Conservation (phyloP, 2,797 vertebrate species). For the Eospalax fontanierii region DNA sequence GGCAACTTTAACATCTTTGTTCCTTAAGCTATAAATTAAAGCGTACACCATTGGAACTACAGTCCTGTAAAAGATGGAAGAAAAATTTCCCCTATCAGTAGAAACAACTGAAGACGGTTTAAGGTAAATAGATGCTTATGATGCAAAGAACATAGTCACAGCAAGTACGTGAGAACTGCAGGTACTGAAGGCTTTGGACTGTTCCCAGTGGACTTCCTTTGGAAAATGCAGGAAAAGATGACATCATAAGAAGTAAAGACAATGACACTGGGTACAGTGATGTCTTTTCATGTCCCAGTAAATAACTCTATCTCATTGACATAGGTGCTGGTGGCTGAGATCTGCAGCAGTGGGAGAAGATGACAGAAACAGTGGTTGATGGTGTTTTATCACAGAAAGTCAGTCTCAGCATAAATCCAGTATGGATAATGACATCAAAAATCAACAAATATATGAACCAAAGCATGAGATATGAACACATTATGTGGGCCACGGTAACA, state of each 20-base stretch:
- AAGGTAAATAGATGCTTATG: conserved; percentile 54
- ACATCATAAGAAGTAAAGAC: conserved; percentile 56
- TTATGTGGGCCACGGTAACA: conserved; percentile 56
- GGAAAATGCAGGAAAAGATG: conserved; percentile 24
- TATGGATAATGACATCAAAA: conserved; percentile 56
- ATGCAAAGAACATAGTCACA: conserved; percentile 69
- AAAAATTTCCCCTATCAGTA: conserved; percentile 65
- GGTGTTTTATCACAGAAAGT: conserved; percentile 61
- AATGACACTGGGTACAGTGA: neutral
- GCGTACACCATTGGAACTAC: conserved; percentile 70
- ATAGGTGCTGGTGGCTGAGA: conserved; percentile 65
- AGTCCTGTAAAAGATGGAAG: conserved; percentile 73
- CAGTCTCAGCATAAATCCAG: conserved; percentile 67
- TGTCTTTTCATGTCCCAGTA: conserved; percentile 26
- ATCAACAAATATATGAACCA: conserved; percentile 61
- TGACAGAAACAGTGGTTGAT: conserved; percentile 81
- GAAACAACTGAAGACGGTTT: conserved; percentile 55
- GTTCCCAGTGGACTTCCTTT: neutral
- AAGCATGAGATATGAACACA: conserved; percentile 38
- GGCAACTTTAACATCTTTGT: conserved; percentile 57
- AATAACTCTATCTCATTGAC: conserved; percentile 12
- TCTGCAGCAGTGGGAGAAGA: conserved; percentile 60
- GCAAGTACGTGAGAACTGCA: conserved; percentile 62
- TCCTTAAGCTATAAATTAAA: conserved; percentile 71
- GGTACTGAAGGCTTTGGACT: conserved; percentile 68